Evolutionary conservation across 2,888 invertebrate species (phyloP).

Genomic region (Stenodema calcarata): DNA sequence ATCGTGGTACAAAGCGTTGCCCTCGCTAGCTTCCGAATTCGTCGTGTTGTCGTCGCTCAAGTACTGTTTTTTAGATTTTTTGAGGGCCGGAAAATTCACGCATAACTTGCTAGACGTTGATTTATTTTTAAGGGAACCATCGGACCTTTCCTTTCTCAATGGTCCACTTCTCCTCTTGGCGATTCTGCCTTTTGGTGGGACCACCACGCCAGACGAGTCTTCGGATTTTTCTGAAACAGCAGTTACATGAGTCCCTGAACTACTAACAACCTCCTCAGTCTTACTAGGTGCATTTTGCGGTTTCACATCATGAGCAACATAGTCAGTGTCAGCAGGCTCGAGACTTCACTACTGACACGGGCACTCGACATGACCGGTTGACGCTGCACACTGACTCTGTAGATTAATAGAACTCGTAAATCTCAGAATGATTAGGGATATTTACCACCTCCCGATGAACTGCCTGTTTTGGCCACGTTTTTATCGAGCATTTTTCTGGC

Average conservation of each 20-base stretch:
- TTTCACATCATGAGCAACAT: neutral
- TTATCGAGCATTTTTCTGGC: neutral
- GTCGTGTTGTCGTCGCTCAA: constrained; percentile 51
- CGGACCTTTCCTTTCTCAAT: neutral
- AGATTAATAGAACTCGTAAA: neutral
- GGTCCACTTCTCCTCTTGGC: neutral
- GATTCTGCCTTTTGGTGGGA: neutral
- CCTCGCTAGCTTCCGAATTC: constrained; percentile 52
- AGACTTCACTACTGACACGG: neutral
- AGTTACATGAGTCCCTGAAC: neutral
- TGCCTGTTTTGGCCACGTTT: neutral
- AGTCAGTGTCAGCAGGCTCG: neutral
- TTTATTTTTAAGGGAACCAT: neutral
- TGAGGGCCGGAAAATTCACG: constrained; percentile 6
- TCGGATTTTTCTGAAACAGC: constrained; percentile 2
- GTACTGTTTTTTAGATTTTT: neutral
- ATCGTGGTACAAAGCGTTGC: constrained; percentile 47
- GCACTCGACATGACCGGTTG: neutral
- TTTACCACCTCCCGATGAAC: neutral
- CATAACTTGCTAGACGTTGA: neutral
- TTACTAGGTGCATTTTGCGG: neutral
- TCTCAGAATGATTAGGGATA: neutral
- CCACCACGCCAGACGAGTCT: neutral
- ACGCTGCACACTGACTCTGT: neutral
- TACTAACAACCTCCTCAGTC: neutral